phyloP scores from a whole-genome alignment of 2,113 vertebrate species.

The Prunella himalayana region DNA sequence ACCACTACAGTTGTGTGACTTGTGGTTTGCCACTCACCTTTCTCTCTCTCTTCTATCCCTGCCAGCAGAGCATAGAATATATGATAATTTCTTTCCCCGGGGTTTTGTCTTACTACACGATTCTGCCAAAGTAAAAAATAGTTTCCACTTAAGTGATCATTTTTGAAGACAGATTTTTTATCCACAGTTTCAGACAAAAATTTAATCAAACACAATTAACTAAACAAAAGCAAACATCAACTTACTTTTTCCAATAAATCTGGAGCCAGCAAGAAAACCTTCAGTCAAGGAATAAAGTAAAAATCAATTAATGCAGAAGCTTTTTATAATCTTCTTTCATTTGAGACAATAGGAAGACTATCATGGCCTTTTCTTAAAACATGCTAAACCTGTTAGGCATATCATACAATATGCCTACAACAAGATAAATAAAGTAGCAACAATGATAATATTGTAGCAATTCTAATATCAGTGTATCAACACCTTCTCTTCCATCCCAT shows the following conservation, averaged over 20 bases:
- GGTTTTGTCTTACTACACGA: slow-evolving; percentile 96
- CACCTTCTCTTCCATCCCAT: background rate
- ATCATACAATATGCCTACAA: background rate
- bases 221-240: background rate
- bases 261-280: slow-evolving; percentile 61
- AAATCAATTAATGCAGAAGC: background rate
- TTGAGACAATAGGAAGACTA: background rate
- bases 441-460: background rate
- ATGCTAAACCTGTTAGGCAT: background rate
- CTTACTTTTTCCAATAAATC: slow-evolving; percentile 92
- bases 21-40: slow-evolving; percentile 71
- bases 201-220: background rate
- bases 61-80: slow-evolving; percentile 96
- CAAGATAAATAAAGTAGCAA: background rate
- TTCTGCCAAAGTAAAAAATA: slow-evolving; percentile 78
- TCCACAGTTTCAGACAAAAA: background rate
- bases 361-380: rapidly evolving
- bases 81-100: slow-evolving; percentile 96
- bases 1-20: background rate
- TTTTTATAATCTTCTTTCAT: background rate
- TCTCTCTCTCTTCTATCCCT: slow-evolving; percentile 82
- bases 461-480: background rate
- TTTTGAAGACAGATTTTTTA: background rate
- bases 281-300: slow-evolving; percentile 75
- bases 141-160: background rate